These are phyloP conservation scores for Gymnarchus niloticus DNA, from an alignment of 2,113 vertebrate genomes.

Conservation along the genomic window DNA sequence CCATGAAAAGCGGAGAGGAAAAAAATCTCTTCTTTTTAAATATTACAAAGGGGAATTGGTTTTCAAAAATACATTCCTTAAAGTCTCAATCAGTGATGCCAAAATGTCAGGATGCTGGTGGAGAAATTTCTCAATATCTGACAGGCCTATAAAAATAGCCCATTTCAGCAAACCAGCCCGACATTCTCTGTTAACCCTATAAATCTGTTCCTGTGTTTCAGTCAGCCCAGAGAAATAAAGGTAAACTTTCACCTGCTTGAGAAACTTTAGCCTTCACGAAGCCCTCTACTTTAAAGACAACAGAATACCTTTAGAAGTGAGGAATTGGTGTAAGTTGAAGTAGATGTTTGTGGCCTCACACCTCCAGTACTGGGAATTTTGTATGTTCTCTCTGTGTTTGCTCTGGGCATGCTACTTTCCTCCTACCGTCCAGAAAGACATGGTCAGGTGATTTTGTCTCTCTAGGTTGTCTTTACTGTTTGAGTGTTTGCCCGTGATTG, in stretches of 20 bases:
- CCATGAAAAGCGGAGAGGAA: neutral
- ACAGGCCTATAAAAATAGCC: slow-evolving; percentile 18
- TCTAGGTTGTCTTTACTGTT: neutral
- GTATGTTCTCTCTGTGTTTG: neutral
- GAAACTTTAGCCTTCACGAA: neutral
- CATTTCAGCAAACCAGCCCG: slow-evolving; percentile 41
- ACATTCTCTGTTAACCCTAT: slow-evolving; percentile 46
- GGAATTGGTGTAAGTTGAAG: neutral
- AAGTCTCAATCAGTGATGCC: slow-evolving; percentile 10
- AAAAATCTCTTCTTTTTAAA: slow-evolving; percentile 10
- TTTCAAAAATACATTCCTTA: slow-evolving; percentile 13
- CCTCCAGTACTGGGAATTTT: neutral
- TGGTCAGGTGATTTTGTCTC: neutral
- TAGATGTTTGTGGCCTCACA: neutral
- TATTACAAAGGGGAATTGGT: slow-evolving; percentile 7
- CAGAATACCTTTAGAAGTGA: neutral
- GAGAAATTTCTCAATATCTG: slow-evolving; percentile 34
- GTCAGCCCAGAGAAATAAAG: slow-evolving; percentile 40
- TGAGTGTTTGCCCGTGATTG: neutral
- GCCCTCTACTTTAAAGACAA: neutral
- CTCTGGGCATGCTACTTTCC: neutral
- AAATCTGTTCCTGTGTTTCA: slow-evolving; percentile 47
- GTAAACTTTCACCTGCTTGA: slow-evolving; percentile 28
- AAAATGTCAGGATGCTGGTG: slow-evolving; percentile 35
- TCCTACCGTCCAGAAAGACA: neutral